Percentiles rank a stretch among this genome's conserved stretches.
phyloP scores from a whole-genome alignment of 1,140 invertebrate genomes.

The Pseudachorutes palmiensis region DNA sequence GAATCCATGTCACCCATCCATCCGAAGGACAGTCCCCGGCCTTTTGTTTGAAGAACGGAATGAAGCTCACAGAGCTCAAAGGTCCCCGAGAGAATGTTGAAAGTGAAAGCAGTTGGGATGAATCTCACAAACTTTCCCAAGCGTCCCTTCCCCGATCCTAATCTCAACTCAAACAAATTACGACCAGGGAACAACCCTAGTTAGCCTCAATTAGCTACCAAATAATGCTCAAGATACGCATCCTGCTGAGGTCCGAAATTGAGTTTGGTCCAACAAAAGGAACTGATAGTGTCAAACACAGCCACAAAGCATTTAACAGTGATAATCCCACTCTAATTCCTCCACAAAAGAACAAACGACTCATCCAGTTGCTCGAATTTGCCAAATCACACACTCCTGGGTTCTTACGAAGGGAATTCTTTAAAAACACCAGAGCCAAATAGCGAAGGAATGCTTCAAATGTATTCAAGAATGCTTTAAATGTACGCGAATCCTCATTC shows the following conservation, averaged over 20 bases:
- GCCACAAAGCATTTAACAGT: neutral
- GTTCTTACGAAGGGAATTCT: neutral
- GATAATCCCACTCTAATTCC: neutral
- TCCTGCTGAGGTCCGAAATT: constrained; percentile 4
- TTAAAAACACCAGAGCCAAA: no score
- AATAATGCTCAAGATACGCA: neutral
- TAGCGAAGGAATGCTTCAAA: no score
- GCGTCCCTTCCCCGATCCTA: neutral
- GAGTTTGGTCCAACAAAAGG: neutral
- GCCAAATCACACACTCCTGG: neutral
- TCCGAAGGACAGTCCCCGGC: neutral
- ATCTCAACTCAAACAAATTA: constrained; percentile 11
- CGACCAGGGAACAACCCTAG: neutral
- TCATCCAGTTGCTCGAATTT: neutral
- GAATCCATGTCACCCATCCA: neutral
- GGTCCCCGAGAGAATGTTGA: neutral
- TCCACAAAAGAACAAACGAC: neutral
- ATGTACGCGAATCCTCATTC: no score
- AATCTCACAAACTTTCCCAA: neutral
- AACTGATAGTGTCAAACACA: neutral
- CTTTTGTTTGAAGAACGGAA: constrained; percentile 6
- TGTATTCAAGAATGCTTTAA: no score
- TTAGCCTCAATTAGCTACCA: constrained; percentile 4
- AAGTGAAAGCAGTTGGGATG: neutral
- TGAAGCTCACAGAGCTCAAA: neutral